These are phyloP conservation scores for Pedetes capensis DNA, from an alignment of 2,113 vertebrate species.

Conservation along the genomic window DNA sequence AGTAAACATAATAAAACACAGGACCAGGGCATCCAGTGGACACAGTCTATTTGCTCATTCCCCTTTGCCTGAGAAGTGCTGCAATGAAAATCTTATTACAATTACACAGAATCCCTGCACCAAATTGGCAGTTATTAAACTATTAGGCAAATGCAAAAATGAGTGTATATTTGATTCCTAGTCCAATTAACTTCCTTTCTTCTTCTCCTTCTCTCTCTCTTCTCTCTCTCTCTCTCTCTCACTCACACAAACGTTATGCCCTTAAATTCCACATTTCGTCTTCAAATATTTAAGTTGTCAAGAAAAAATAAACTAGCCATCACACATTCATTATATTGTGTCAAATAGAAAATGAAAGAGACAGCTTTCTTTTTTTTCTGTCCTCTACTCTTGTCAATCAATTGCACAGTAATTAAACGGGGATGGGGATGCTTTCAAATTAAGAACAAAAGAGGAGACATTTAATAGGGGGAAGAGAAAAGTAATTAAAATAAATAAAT, in stretches of 20 bases:
- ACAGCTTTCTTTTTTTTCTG: constrained; percentile 48
- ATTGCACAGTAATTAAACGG: constrained; percentile 78
- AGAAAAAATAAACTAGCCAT: constrained; percentile 74
- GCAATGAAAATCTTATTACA: constrained; percentile 77
- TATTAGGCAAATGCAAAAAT: constrained; percentile 76
- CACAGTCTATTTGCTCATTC: constrained; percentile 78
- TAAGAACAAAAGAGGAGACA: constrained; percentile 44
- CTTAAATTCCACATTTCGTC: constrained; percentile 70
- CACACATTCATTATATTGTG: constrained; percentile 68
- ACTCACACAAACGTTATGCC: not conserved
- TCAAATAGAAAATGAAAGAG: constrained; percentile 61
- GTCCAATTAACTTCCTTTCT: constrained; percentile 74
- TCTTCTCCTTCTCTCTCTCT: constrained; percentile 30
- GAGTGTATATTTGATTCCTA: constrained; percentile 72
- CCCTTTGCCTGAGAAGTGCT: constrained; percentile 71
- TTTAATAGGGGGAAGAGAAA: constrained; percentile 43
- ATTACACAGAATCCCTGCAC: constrained; percentile 61
- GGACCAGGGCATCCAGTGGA: constrained; percentile 78
- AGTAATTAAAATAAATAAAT: constrained; percentile 74
- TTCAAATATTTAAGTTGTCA: constrained; percentile 75
- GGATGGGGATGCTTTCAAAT: constrained; percentile 62
- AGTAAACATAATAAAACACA: constrained; percentile 87
- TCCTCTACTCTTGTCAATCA: constrained; percentile 76
- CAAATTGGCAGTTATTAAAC: constrained; percentile 80
- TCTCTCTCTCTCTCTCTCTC: rapidly evolving